These are phyloP conservation scores for Neoarius graeffei DNA, from an alignment of 2,113 vertebrate species.

Conservation along the genomic window DNA sequence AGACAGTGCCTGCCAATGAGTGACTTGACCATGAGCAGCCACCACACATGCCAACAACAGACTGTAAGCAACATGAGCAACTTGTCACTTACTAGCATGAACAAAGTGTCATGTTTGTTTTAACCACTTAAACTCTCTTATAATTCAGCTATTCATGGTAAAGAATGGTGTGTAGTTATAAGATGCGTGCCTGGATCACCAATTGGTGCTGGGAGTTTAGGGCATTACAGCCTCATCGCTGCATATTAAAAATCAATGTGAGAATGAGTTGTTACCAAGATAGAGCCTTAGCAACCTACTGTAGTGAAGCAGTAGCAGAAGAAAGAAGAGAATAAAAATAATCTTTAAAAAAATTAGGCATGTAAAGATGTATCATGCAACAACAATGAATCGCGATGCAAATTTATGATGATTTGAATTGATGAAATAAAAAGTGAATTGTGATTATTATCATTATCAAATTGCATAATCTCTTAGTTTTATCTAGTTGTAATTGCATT, in stretches of 20 bases:
- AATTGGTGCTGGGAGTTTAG: neutral
- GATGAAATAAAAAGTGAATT: too few relatives aligned
- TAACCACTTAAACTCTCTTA: neutral
- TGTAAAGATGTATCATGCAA: too few relatives aligned
- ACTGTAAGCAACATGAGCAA: neutral
- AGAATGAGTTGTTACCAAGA: neutral
- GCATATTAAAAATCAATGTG: neutral
- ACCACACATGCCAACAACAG: too few relatives aligned
- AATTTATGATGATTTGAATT: too few relatives aligned
- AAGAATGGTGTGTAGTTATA: neutral
- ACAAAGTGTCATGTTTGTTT: neutral
- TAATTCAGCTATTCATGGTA: neutral
- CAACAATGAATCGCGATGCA: too few relatives aligned
- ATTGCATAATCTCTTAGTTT: too few relatives aligned
- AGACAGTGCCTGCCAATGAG: neutral
- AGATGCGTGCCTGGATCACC: neutral
- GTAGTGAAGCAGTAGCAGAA: neutral
- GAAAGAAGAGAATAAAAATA: neutral
- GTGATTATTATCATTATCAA: too few relatives aligned
- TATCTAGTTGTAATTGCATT: too few relatives aligned
- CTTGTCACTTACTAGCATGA: neutral
- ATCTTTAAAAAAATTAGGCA: too few relatives aligned
- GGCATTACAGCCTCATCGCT: neutral
- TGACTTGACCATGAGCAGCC: neutral
- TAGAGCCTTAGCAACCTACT: neutral